Conservation (phyloP, 2,888 invertebrate genomes). For the Tortrix viridana region DNA sequence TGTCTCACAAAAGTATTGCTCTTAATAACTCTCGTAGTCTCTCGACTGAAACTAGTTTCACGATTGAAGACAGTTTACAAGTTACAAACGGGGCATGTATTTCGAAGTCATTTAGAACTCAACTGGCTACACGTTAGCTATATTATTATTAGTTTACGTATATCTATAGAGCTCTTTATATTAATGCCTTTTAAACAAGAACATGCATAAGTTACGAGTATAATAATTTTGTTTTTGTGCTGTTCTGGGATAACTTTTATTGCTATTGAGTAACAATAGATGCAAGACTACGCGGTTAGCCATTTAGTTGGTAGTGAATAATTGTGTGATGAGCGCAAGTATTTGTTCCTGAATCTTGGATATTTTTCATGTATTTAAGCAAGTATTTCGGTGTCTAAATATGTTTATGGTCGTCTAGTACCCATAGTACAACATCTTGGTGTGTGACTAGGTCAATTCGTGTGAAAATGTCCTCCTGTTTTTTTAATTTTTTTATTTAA, state of each 20-base stretch:
- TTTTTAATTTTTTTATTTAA: too few species aligned
- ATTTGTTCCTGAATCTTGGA: too few species aligned
- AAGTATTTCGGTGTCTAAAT: too few species aligned
- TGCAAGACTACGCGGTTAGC: too few species aligned
- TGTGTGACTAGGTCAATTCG: too few species aligned
- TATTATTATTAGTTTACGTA: slow-evolving; percentile 1
- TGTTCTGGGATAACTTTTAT: neutral
- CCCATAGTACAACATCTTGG: too few species aligned
- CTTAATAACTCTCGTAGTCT: slow-evolving; percentile 14
- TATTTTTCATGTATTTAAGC: too few species aligned
- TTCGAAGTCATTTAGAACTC: slow-evolving; percentile 58
- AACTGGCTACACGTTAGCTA: slow-evolving; percentile 43
- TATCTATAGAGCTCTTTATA: slow-evolving; percentile 29
- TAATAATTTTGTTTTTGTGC: neutral
- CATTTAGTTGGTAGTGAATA: too few species aligned
- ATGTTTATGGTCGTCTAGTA: too few species aligned
- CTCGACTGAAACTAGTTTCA: slow-evolving; percentile 51
- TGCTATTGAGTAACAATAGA: too few species aligned
- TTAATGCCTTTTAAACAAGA: slow-evolving; percentile 25
- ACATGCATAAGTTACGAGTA: neutral
- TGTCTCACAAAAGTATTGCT: slow-evolving; percentile 1
- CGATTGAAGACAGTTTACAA: slow-evolving; percentile 54
- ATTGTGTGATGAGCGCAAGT: too few species aligned
- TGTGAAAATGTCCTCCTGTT: too few species aligned
- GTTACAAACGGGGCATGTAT: slow-evolving; percentile 53